Percentiles rank a stretch among this genome's conserved stretches.
Evolutionary conservation across 2,113 vertebrate genomes (phyloP).

Genomic region (Galemys pyrenaicus): DNA sequence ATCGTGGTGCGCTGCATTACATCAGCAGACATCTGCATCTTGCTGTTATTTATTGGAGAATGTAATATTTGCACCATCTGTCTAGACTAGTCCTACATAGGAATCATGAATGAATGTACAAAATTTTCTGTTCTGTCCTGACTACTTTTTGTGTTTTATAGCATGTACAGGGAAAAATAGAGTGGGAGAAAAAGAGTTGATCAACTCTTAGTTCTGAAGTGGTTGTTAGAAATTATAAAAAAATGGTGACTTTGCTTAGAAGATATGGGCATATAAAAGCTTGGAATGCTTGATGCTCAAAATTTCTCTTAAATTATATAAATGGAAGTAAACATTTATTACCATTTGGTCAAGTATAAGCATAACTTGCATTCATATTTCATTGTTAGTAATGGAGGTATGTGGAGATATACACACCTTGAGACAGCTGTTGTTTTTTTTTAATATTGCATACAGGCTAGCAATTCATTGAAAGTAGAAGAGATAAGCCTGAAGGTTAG

Average conservation of each 20-base stretch:
- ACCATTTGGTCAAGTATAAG: constrained; percentile 87
- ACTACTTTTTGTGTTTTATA: constrained; percentile 67
- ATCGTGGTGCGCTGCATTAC: constrained; percentile 58
- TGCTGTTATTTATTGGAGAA: constrained; percentile 73
- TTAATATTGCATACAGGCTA: constrained; percentile 90
- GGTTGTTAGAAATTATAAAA: constrained; percentile 71
- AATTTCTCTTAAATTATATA: constrained; percentile 82
- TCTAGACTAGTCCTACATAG: constrained; percentile 78
- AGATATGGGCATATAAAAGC: constrained; percentile 83
- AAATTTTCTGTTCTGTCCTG: constrained; percentile 80
- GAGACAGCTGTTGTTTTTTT: constrained; percentile 85
- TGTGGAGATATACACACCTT: constrained; percentile 88
- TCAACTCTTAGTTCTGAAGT: constrained; percentile 74
- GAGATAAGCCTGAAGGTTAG: constrained; percentile 87
- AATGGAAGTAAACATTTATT: constrained; percentile 88
- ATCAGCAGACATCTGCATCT: constrained; percentile 55
- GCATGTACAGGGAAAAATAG: constrained; percentile 59
- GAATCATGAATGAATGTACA: constrained; percentile 77
- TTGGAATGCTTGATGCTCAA: constrained; percentile 84
- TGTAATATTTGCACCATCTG: constrained; percentile 81
- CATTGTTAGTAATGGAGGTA: constrained; percentile 88
- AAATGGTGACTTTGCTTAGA: constrained; percentile 73
- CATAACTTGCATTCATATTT: constrained; percentile 87
- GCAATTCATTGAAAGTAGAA: constrained; percentile 86
- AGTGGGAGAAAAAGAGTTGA: constrained; percentile 72